Evolutionary conservation across 1,140 invertebrate genomes (phyloP), one percentile per base, ranked within the genome.

Genomic region (Drosophila sulfurigaster): DNA sequence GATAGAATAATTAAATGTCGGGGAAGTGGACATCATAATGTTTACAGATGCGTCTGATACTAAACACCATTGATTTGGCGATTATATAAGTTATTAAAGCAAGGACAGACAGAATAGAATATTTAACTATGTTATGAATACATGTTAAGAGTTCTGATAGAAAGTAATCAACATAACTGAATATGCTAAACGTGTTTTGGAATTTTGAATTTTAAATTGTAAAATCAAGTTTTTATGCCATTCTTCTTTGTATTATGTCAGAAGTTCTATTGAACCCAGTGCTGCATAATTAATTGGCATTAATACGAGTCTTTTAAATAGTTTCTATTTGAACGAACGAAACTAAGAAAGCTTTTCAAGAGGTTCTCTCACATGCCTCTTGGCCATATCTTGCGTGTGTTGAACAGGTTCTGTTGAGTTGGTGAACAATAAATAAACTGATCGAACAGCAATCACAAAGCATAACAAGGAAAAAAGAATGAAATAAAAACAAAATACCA

Each of bases 371-470:
- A 38, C 38, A 11, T 16, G 25, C 13, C 5, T 43, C 30, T 16
- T 2, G 10, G 38, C n/a, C 32, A 16, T 43, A 30, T 16, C 16
- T 41, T 20, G 20, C 7, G 13, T 59, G 30, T 38, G 43, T 45
- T 63, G 63, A 85, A 85, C 82, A 71, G 82, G 82, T 86, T 86
- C 43, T 28, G 4, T 54, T 52, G 8, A 56, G 16, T 5, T 16
- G 30, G 2, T 6, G 3, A 28, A 7, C 7, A 48, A 48, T 28
- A 28, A 70, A 48, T 41, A 45, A 65, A 54, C 6, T 54, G 41
- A 8, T 59, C 57, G 25, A 60, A 32, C 35, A 13, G 10, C 16
- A 51, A 4, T 25, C 20, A 32, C 38, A 62, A 11, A 32, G 5
- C 28, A 60, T 32, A 38, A 7, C 16, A 8, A 46, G 38, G n/a